These are phyloP conservation scores for Chelidonichthys spinosus DNA, from an alignment of 2,797 vertebrate genomes.

Conservation along the genomic window DNA sequence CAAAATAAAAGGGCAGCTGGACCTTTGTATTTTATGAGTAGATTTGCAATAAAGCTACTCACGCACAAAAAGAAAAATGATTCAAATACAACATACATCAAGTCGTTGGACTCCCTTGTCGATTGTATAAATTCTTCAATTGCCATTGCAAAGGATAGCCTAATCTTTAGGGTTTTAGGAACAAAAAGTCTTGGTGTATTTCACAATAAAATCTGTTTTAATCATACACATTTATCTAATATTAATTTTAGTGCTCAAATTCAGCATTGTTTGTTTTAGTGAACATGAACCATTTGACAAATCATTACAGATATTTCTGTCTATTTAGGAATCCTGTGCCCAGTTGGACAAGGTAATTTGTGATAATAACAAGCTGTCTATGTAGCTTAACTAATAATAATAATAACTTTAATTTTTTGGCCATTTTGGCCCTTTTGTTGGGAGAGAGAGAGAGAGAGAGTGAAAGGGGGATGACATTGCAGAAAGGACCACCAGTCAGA, in stretches of 20 bases:
- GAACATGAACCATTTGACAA: background rate
- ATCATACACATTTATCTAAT: background rate
- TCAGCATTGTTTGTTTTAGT: background rate
- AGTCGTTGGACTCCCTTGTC: constrained; percentile 25
- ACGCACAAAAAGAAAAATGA: constrained; percentile 33
- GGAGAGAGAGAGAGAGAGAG: no score
- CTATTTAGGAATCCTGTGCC: background rate
- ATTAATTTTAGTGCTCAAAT: background rate
- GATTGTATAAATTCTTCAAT: constrained; percentile 29
- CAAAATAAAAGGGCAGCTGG: constrained; percentile 76
- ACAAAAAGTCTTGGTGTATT: background rate
- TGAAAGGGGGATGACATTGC: no score
- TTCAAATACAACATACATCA: constrained; percentile 46
- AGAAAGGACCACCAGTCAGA: no score
- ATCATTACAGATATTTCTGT: background rate
- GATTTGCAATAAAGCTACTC: constrained; percentile 67
- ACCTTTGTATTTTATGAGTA: constrained; percentile 74
- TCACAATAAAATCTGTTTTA: background rate
- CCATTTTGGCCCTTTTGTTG: no score
- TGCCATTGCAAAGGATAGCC: background rate
- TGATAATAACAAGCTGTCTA: background rate
- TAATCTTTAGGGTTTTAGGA: constrained; percentile 26
- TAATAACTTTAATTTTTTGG: no score
- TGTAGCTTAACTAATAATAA: no score
- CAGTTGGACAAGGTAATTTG: background rate